A percentile compares a stretch with the other conserved stretches of the same genome.
Conservation (phyloP, 2,113 vertebrate species). For the Danionella cerebrum region DNA sequence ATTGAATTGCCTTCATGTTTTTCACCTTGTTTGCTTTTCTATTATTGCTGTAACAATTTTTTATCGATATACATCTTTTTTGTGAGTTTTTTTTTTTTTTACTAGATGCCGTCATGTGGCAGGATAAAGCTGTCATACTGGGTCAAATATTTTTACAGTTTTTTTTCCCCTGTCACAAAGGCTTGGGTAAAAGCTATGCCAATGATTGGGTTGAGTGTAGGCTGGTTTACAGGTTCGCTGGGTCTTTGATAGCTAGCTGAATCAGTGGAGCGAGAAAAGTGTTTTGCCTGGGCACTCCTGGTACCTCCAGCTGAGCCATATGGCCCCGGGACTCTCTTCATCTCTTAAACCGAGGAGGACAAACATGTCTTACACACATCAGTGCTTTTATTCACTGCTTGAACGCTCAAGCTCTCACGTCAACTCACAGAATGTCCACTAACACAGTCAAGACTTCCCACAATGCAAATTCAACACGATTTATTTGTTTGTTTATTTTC, state of each 20-base stretch:
- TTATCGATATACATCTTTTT: too few relatives aligned
- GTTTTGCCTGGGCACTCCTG: constrained; percentile 47
- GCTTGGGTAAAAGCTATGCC: not conserved
- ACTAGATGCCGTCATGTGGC: constrained; percentile 29
- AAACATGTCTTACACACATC: constrained; percentile 39
- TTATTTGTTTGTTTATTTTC: not conserved
- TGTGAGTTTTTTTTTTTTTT: constrained; percentile 41
- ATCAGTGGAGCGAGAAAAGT: constrained; percentile 57
- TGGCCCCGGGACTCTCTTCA: constrained; percentile 60
- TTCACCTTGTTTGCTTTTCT: too few relatives aligned
- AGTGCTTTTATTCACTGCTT: not conserved
- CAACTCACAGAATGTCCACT: constrained; percentile 3
- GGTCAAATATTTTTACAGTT: constrained; percentile 41
- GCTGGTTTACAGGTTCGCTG: constrained; percentile 43
- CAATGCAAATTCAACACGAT: not conserved
- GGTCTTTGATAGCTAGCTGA: constrained; percentile 52
- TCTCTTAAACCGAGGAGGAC: constrained; percentile 67
- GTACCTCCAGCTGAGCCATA: constrained; percentile 60
- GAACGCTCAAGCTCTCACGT: not conserved
- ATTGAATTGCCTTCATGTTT: too few relatives aligned
- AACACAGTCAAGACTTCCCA: not conserved
- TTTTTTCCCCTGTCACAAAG: constrained; percentile 36
- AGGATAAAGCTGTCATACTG: constrained; percentile 7
- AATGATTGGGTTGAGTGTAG: not conserved
- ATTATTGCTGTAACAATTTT: too few relatives aligned